Conservation (phyloP, 2,113 vertebrate species). For the Egretta garzetta region DNA sequence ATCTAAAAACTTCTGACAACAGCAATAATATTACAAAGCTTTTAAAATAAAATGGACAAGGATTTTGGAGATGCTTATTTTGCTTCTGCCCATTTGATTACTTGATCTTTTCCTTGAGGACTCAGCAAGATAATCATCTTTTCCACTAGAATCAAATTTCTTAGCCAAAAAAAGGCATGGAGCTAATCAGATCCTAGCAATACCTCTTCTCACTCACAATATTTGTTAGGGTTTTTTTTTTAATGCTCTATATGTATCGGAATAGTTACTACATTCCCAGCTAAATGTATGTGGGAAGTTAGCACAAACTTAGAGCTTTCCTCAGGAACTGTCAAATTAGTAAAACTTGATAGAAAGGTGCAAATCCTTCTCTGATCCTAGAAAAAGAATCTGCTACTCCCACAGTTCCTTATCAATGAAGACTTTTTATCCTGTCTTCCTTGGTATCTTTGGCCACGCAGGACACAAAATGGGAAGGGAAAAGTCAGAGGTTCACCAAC, state of each 20-base stretch:
- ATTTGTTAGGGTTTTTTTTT: neutral
- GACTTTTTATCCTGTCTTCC: neutral
- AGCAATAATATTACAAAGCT: neutral
- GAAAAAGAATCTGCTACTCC: neutral
- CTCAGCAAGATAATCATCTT: neutral
- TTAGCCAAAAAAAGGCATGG: neutral
- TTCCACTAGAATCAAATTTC: neutral
- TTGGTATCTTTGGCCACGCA: neutral
- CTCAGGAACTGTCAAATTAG: neutral
- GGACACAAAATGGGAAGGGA: neutral
- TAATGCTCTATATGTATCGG: neutral
- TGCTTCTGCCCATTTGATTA: neutral
- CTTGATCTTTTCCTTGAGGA: neutral
- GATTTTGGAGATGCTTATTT: neutral
- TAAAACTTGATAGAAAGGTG: neutral
- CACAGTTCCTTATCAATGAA: neutral
- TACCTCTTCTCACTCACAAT: neutral
- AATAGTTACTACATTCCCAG: neutral
- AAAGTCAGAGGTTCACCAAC: neutral
- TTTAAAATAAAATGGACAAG: neutral
- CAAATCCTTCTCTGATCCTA: neutral
- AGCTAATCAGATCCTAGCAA: neutral
- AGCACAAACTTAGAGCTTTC: neutral
- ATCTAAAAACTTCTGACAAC: neutral
- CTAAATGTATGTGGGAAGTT: neutral